phyloP scores from a whole-genome alignment of 2,113 vertebrate genomes.

The Acinonyx jubatus region DNA sequence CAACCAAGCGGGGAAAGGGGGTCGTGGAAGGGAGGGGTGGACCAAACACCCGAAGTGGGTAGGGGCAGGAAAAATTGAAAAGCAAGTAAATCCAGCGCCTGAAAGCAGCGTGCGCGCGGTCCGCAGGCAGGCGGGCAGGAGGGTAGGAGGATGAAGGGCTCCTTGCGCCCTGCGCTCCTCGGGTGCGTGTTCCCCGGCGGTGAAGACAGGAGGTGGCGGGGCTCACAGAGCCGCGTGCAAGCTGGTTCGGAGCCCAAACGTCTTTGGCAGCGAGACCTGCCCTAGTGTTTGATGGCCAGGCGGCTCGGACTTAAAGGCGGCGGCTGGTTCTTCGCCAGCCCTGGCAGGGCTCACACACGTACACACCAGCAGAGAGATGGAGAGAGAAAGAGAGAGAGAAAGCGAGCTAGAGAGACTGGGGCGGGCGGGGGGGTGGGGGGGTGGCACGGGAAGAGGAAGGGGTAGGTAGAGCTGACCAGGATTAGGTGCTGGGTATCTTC shows the following conservation, averaged over 20 bases:
- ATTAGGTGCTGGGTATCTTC: slow-evolving; percentile 45
- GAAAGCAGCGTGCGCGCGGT: slow-evolving; percentile 82
- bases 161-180: slow-evolving; percentile 50
- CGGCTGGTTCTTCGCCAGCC: slow-evolving; percentile 58
- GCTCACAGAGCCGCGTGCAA: neutral
- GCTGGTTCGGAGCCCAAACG: slow-evolving; percentile 59
- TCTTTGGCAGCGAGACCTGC: slow-evolving; percentile 66
- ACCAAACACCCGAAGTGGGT: slow-evolving; percentile 19
- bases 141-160: neutral
- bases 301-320: slow-evolving; percentile 38
- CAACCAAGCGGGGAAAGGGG: slow-evolving; percentile 71
- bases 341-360: slow-evolving; percentile 55
- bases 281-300: slow-evolving; percentile 33
- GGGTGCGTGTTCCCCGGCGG: neutral
- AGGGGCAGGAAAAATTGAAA: slow-evolving; percentile 72
- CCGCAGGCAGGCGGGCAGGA: slow-evolving; percentile 50
- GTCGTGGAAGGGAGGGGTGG: slow-evolving; percentile 59
- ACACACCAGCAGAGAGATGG: slow-evolving; percentile 42
- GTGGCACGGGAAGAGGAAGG: slow-evolving; percentile 51
- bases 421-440: neutral
- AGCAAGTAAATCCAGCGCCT: slow-evolving; percentile 88
- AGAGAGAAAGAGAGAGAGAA: neutral
- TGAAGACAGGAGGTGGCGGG: neutral
- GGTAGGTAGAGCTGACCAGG: slow-evolving; percentile 72
- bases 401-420: slow-evolving; percentile 25